Base-by-base conservation (phyloP, 2,113 vertebrate genomes). In the Rhineura floridana region DNA sequence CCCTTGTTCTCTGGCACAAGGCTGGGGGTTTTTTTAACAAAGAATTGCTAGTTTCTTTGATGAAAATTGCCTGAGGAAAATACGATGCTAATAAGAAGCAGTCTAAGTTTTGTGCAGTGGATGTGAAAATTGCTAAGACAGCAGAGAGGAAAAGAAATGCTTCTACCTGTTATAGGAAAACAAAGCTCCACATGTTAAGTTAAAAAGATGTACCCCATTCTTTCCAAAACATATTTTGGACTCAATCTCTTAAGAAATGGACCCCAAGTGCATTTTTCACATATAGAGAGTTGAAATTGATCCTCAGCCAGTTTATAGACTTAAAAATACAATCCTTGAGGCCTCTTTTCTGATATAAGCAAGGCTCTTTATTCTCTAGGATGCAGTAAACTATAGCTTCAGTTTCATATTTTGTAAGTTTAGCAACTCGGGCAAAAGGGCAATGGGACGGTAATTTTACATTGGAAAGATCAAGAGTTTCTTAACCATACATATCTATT, bases 1-100 rank as follows among this genome's bases (percentile, higher is more conserved):
- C 39, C 78, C 88, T 90, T 89, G 28, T 93, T 90, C 93, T 77
- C 23, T 2, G 36, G 21, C 19, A 76, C 84, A 79, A 72, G 69
- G 42, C 0, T 3, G 13, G 55, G 55, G 55, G 55, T 52, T 36
- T 70, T 87, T 21, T 25, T 76, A 72, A 33, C 9, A 36, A 30
- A 89, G 90, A 88, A 88, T 87, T 50, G 67, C 7, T 76, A 70
- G 21, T 79, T 91, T 23, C 28, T 91, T 65, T 90, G 39, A 78
- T 90, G 77, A 92, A 93, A 90, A 50, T 70, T 82, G 46, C 73
- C n/a, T 36, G 23, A 30, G 0, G 0, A 77, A 91, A 88, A 72
- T 1, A 25, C 9, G 0, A 55, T 79, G 12, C 50, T 55, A 82
- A 89, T 88, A 79, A 79, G 48, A 39, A 50, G 82, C 89, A 84